Evolutionary conservation across 2,888 invertebrate species (phyloP).

Genomic region (Germaria angustata): DNA sequence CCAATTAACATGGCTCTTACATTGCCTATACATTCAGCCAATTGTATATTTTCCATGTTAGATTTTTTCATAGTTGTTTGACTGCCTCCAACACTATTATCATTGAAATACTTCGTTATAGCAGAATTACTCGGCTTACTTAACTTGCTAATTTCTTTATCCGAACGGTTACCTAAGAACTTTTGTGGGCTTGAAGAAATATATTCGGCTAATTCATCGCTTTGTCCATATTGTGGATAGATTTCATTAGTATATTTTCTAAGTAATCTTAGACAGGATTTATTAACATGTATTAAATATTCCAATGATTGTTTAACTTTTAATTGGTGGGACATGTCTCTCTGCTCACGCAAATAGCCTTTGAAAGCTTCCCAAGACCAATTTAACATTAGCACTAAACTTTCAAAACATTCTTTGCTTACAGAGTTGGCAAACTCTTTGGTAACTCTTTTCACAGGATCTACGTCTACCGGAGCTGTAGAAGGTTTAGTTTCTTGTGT

Average conservation of each 20-base stretch:
- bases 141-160: constrained; percentile 26
- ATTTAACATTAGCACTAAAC: constrained; percentile 89
- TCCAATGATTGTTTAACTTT: constrained; percentile 86
- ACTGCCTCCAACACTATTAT: constrained; percentile 28
- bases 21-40: constrained; percentile 93
- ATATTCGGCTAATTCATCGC: constrained; percentile 51
- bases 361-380: constrained; percentile 96
- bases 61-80: constrained; percentile 73
- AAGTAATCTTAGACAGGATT: constrained; percentile 89
- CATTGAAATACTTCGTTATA: constrained; percentile 56
- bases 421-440: constrained; percentile 92
- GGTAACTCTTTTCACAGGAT: constrained; percentile 92
- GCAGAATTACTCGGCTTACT: constrained; percentile 26
- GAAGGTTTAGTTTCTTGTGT: constrained; percentile 85
- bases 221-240: constrained; percentile 87
- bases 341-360: constrained; percentile 84
- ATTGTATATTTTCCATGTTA: constrained; percentile 84
- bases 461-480: constrained; percentile 81
- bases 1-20: constrained; percentile 89
- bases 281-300: constrained; percentile 91
- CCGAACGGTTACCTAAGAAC: constrained; percentile 8
- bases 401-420: constrained; percentile 91
- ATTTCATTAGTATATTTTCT: constrained; percentile 94
- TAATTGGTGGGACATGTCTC: constrained; percentile 80
- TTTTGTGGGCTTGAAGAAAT: constrained; percentile 52